Conservation (phyloP, 2,888 invertebrate genomes). For the Hemistola chrysoprasaria region DNA sequence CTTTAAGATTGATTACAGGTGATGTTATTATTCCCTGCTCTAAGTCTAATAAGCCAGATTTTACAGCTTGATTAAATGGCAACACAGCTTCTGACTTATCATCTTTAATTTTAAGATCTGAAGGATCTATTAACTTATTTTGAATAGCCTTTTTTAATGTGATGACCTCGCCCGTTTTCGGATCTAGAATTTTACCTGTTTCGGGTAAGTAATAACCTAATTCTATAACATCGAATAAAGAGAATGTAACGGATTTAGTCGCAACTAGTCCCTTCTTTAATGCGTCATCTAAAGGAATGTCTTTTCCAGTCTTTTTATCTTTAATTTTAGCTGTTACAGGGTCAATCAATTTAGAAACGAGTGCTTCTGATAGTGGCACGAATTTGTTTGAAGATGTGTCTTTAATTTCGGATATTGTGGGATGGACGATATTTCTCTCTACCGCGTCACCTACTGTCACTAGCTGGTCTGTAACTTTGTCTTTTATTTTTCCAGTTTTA, state of each 20-base stretch:
- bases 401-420: constrained; percentile 90
- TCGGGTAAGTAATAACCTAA: constrained; percentile 89
- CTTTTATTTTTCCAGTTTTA: constrained; percentile 86
- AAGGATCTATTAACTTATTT: constrained; percentile 87
- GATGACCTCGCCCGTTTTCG: constrained; percentile 87
- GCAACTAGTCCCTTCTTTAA: constrained; percentile 86
- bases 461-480: constrained; percentile 86
- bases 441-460: constrained; percentile 90
- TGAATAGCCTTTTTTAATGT: constrained; percentile 89
- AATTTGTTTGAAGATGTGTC: constrained; percentile 88
- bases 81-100: constrained; percentile 85
- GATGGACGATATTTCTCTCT: constrained; percentile 89
- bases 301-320: constrained; percentile 86
- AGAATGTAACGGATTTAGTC: constrained; percentile 87
- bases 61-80: constrained; percentile 86
- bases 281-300: constrained; percentile 87
- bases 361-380: constrained; percentile 88
- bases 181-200: constrained; percentile 89
- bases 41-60: constrained; percentile 86
- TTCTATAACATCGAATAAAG: constrained; percentile 88
- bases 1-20: constrained; percentile 88
- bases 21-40: constrained; percentile 86
- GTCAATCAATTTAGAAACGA: constrained; percentile 86
- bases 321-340: constrained; percentile 87
- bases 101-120: constrained; percentile 87